Percentiles rank a stretch among this genome's conserved stretches.
Evolutionary conservation across 2,797 vertebrate species (phyloP).

Genomic region (Serranus cabrilla): DNA sequence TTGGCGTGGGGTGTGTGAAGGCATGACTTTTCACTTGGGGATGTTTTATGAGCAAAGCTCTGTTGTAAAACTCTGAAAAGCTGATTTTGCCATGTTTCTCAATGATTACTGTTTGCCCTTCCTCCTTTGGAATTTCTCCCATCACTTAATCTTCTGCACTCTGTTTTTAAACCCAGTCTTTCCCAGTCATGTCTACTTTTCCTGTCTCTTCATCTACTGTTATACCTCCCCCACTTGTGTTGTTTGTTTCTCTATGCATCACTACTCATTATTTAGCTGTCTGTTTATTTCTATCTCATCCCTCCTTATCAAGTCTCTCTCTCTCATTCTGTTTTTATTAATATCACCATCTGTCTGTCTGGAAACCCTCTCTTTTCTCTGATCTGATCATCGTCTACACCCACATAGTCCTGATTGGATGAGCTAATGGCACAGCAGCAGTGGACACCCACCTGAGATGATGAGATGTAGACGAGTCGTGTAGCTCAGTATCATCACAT

Average conservation of each 20-base stretch:
- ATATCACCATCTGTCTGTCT: constrained; percentile 65
- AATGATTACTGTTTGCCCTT: constrained; percentile 36
- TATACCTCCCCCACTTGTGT: constrained; percentile 5
- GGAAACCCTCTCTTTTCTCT: constrained; percentile 45
- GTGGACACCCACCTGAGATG: constrained; percentile 53
- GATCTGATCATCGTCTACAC: constrained; percentile 50
- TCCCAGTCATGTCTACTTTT: constrained; percentile 9
- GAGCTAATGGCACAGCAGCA: constrained; percentile 51
- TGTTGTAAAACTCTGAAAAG: constrained; percentile 37
- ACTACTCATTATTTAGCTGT: constrained; percentile 51
- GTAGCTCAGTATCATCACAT: constrained; percentile 51
- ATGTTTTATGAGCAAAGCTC: constrained; percentile 36
- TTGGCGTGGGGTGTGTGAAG: constrained; percentile 27
- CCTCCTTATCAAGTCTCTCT: constrained; percentile 39
- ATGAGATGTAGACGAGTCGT: constrained; percentile 38
- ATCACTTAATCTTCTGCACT: constrained; percentile 30
- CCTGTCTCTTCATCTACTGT: constrained; percentile 28
- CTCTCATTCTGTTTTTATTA: constrained; percentile 49
- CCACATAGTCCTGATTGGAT: constrained; percentile 61
- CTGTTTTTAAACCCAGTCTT: constrained; percentile 43
- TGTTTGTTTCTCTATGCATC: constrained; percentile 44
- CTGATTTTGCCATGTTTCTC: constrained; percentile 56
- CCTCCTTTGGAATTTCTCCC: constrained; percentile 11
- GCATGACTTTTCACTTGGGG: constrained; percentile 34
- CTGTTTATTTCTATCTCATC: constrained; percentile 54